A percentile compares a stretch with the other conserved stretches of the same genome.
phyloP scores from a whole-genome alignment of 2,113 vertebrate species.

The Echinops telfairi region DNA sequence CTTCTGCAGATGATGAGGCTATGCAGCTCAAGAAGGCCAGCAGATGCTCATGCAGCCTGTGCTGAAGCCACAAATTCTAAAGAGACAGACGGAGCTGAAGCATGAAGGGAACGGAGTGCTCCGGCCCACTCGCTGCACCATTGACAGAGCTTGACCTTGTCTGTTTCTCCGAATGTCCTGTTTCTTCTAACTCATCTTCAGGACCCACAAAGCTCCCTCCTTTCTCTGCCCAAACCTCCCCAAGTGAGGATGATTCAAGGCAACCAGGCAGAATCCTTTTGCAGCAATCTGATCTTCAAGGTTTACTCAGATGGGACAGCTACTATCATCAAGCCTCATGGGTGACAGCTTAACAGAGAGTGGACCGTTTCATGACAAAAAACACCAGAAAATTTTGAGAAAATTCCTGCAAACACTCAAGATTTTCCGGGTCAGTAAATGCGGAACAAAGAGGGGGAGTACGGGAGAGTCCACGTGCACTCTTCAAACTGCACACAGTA shows the following conservation, averaged over 20 bases:
- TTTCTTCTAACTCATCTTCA: constrained; percentile 9
- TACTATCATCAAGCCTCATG: constrained; percentile 26
- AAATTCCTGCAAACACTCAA: background rate
- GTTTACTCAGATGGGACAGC: background rate
- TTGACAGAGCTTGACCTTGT: constrained; percentile 67
- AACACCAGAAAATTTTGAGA: background rate
- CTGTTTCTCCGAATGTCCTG: rapidly evolving
- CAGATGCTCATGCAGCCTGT: constrained; percentile 82
- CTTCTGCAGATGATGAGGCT: constrained; percentile 83
- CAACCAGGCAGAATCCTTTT: background rate
- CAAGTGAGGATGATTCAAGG: constrained; percentile 50
- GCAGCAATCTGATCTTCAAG: background rate
- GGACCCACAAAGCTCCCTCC: background rate
- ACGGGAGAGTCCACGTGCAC: background rate
- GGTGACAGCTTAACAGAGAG: background rate
- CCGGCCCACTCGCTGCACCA: constrained; percentile 69
- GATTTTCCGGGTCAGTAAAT: constrained; percentile 47
- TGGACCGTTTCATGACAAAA: background rate
- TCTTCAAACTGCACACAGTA: background rate
- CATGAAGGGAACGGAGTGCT: constrained; percentile 69
- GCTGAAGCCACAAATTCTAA: constrained; percentile 86
- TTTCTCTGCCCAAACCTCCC: background rate
- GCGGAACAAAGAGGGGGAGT: background rate
- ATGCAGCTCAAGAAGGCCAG: constrained; percentile 84
- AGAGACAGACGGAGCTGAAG: constrained; percentile 85